Conservation (phyloP, 2,113 vertebrate species). For the Oryzias curvinotus region DNA sequence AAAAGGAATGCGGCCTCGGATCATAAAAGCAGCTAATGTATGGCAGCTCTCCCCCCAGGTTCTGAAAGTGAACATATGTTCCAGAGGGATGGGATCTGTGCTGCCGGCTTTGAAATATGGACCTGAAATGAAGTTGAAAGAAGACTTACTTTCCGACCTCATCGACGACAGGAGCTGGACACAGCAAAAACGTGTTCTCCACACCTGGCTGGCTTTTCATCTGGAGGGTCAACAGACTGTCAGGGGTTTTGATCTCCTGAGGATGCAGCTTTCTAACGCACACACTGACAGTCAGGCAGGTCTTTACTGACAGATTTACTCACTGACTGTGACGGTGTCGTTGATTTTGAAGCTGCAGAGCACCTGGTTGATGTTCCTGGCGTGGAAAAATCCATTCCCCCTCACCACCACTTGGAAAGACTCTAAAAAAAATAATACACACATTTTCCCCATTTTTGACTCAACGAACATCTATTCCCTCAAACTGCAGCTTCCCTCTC, state of each 20-base stretch:
- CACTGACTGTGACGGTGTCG: constrained; percentile 83
- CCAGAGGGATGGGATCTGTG: not conserved
- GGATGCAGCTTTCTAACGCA: too few relatives aligned
- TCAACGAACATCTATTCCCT: too few relatives aligned
- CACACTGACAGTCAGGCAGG: too few relatives aligned
- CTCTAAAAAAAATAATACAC: constrained; percentile 72
- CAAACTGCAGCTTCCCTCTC: too few relatives aligned
- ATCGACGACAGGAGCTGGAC: constrained; percentile 85
- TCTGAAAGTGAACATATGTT: constrained; percentile 4
- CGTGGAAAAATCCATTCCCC: constrained; percentile 87
- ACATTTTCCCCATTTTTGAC: not conserved
- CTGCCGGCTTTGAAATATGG: constrained; percentile 1
- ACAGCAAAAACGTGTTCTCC: constrained; percentile 80
- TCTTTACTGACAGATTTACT: constrained; percentile 59
- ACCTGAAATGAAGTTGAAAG: constrained; percentile 1
- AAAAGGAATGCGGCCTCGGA: constrained; percentile 48
- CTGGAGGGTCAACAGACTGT: constrained; percentile 58
- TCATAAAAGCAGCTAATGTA: constrained; percentile 62
- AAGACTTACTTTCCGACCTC: constrained; percentile 84
- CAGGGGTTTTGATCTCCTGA: too few relatives aligned
- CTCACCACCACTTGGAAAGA: constrained; percentile 85
- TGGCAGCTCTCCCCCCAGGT: constrained; percentile 39
- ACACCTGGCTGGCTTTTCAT: constrained; percentile 79
- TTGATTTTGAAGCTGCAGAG: constrained; percentile 93
- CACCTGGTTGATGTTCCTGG: constrained; percentile 82